phyloP scores from a whole-genome alignment of 2,888 invertebrate species.

The Hyalella azteca region DNA sequence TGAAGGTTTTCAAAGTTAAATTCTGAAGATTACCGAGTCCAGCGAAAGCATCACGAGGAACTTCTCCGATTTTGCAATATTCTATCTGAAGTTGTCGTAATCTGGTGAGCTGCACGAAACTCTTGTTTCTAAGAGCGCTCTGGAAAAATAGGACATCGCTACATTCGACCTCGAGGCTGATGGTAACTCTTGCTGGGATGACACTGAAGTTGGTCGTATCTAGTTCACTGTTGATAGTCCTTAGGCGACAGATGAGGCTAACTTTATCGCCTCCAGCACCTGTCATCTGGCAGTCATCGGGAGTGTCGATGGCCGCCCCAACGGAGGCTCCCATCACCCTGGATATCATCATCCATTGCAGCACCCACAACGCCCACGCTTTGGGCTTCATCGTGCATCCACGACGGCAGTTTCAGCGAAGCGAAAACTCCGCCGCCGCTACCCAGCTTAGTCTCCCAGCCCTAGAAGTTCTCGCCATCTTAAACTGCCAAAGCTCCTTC shows the following conservation, averaged over 20 bases:
- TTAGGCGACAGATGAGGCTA: slow-evolving; percentile 77
- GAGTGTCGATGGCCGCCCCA: slow-evolving; percentile 30
- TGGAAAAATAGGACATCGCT: slow-evolving; percentile 80
- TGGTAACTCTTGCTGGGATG: slow-evolving; percentile 82
- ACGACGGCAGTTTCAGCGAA: slow-evolving; percentile 24
- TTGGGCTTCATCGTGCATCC: slow-evolving; percentile 23
- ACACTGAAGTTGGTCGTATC: slow-evolving; percentile 88
- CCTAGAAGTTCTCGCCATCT: slow-evolving; percentile 33
- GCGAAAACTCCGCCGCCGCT: slow-evolving; percentile 33
- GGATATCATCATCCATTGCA: slow-evolving; percentile 20
- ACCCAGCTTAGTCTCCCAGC: slow-evolving; percentile 29
- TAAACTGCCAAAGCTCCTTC: slow-evolving; percentile 31
- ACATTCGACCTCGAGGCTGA: slow-evolving; percentile 78
- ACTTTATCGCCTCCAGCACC: slow-evolving; percentile 70
- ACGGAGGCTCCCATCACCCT: slow-evolving; percentile 7
- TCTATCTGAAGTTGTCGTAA: slow-evolving; percentile 75
- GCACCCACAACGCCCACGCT: slow-evolving; percentile 36
- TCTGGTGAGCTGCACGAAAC: slow-evolving; percentile 68
- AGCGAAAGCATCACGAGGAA: slow-evolving; percentile 80
- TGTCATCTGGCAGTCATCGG: slow-evolving; percentile 71
- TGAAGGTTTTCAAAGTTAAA: slow-evolving; percentile 81
- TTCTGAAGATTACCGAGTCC: slow-evolving; percentile 79
- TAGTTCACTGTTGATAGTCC: slow-evolving; percentile 85
- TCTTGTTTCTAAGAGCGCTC: slow-evolving; percentile 69
- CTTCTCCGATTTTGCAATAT: slow-evolving; percentile 78